Percentiles rank a stretch among this genome's conserved stretches.
These are phyloP conservation scores for Stenolophus ochropezus DNA, from an alignment of 2,888 invertebrate species.

Conservation along the genomic window DNA sequence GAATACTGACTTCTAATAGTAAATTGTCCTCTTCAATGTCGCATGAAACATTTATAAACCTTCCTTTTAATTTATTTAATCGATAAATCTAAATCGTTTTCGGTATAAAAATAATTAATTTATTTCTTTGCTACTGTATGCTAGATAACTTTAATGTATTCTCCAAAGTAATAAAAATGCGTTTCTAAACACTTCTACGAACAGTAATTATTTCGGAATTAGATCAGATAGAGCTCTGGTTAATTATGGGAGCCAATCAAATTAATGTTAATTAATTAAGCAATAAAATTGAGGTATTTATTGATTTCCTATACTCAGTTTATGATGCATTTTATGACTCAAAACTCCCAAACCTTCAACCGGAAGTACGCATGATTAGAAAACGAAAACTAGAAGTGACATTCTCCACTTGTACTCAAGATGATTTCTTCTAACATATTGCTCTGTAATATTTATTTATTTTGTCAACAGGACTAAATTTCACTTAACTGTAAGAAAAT, in stretches of 20 bases:
- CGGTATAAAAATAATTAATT: constrained; percentile 21
- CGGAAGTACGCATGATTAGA: too few species aligned
- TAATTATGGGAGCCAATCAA: constrained; percentile 47
- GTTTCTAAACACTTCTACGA: constrained; percentile 42
- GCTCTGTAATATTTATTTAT: too few species aligned
- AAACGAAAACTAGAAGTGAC: too few species aligned
- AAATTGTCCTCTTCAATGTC: not conserved
- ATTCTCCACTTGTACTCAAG: too few species aligned
- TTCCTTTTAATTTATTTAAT: not conserved
- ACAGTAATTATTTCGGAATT: constrained; percentile 41
- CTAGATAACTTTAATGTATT: constrained; percentile 27
- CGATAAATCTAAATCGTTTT: not conserved
- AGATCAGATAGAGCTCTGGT: constrained; percentile 34
- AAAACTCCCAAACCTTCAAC: not conserved
- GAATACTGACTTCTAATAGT: not conserved
- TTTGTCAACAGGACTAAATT: too few species aligned
- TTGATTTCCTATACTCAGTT: constrained; percentile 44
- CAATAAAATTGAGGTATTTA: constrained; percentile 47
- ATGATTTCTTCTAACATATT: too few species aligned
- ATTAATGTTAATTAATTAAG: constrained; percentile 52
- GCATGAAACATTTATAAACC: not conserved
- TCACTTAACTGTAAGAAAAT: too few species aligned
- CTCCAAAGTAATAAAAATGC: constrained; percentile 39
- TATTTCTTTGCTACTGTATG: constrained; percentile 24
- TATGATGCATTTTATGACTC: constrained; percentile 32